Percentiles rank a stretch among this genome's conserved stretches.
Evolutionary conservation across 2,888 invertebrate species (phyloP).

Genomic region (Saturnia pavonia): DNA sequence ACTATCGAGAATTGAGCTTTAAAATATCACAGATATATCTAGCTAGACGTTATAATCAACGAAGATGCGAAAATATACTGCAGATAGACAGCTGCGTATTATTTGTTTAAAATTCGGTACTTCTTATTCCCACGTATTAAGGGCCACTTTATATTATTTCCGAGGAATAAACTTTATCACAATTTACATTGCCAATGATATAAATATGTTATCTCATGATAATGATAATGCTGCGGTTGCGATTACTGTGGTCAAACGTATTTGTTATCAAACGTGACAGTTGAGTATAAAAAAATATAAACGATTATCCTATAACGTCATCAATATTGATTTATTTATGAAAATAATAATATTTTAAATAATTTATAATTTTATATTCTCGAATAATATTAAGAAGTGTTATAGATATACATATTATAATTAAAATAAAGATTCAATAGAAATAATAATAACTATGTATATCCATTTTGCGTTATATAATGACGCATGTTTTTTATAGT

Average conservation of each 20-base stretch:
- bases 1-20: constrained; percentile 9
- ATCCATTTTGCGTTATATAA: not conserved
- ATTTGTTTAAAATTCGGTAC: constrained; percentile 15
- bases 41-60: constrained; percentile 39
- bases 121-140: constrained; percentile 37
- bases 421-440: no score
- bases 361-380: no score
- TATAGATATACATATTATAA: no score
- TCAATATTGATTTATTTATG: no score
- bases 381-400: no score
- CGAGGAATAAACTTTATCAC: constrained; percentile 48
- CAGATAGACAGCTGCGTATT: constrained; percentile 21
- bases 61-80: constrained; percentile 40
- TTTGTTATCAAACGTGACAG: not conserved
- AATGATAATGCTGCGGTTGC: constrained; percentile 58
- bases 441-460: not conserved
- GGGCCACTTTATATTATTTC: constrained; percentile 27
- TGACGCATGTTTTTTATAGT: not conserved
- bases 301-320: not conserved
- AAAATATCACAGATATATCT: constrained; percentile 15
- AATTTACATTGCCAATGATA: constrained; percentile 68
- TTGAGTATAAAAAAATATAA: not conserved
- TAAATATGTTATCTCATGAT: constrained; percentile 48
- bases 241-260: constrained; percentile 15
- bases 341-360: no score